Evolutionary conservation across 1,140 invertebrate genomes (phyloP), one percentile per base, ranked within the genome.

Genomic region (Drosophila bocki): DNA sequence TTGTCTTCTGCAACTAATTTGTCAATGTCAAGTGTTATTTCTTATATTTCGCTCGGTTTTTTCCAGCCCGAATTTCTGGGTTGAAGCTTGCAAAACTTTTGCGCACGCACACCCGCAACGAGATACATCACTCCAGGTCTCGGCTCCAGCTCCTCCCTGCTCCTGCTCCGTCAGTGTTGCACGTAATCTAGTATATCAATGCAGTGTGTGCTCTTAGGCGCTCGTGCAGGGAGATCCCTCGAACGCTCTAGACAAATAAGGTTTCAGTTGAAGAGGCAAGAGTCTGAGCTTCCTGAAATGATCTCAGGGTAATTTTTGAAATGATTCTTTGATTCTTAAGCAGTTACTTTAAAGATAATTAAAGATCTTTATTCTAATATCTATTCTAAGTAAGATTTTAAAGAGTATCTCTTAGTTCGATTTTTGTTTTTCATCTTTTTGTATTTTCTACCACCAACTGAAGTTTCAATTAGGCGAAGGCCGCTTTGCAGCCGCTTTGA

Each of bases 21-120:
- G 88, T 91, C 88, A 91, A 91, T 91, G 88, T 91, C 88, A 91
- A 91, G 88, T 91, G 88, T 88, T 91, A 91, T 91, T 91, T 91
- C 85, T 91, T 91, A 75, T 90, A 91, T 83, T 80, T 76, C 54
- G 56, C 61, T 61, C 44, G 59, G 33, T 19, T 44, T 51, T 59
- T 71, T 35, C 51, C 50, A 68, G 33, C 35, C 54, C 41, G 53
- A 65, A 44, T 78, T 82, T 41, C 37, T 48, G 54, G 74, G 67
- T 74, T 75, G 68, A 63, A 54, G 47, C 61, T 67, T 54, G 67
- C 62, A 63, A 90, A 87, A 82, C 35, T 85, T 85, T 90, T 74
- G 47, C 68, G 39, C 85, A 90, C 77, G 81, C 85, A 82, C 57
- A 45, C 56, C 60, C 69, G 41, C 69, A 50, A 41, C 37, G 67